A percentile compares a stretch with the other conserved stretches of the same genome.
Conservation (phyloP, 2,797 vertebrate species). For the Oophaga sylvatica region DNA sequence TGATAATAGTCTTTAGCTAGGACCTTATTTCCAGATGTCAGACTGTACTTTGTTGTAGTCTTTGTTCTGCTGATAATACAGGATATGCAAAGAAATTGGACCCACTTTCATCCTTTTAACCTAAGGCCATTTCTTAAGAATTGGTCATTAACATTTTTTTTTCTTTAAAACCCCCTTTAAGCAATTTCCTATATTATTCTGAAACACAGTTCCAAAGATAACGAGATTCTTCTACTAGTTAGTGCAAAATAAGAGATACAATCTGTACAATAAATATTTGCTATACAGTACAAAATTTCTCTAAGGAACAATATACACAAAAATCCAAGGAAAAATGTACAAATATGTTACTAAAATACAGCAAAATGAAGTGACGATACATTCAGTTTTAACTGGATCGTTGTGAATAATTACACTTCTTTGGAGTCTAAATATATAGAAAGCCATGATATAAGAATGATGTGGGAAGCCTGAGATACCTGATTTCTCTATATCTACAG, state of each 20-base stretch:
- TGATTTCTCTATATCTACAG: constrained; percentile 60
- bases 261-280: constrained; percentile 63
- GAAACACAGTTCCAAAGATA: neutral
- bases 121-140: neutral
- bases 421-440: constrained; percentile 62
- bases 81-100: neutral
- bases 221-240: neutral
- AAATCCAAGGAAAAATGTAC: constrained; percentile 66
- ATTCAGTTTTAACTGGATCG: constrained; percentile 75
- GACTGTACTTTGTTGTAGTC: neutral
- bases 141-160: too few species aligned
- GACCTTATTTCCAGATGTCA: neutral
- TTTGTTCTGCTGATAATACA: neutral
- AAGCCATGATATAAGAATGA: constrained; percentile 57
- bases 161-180: neutral
- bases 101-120: neutral
- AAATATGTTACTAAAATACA: constrained; percentile 71
- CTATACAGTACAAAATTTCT: constrained; percentile 69
- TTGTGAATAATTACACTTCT: constrained; percentile 58
- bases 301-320: constrained; percentile 71
- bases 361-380: constrained; percentile 74
- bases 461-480: constrained; percentile 63
- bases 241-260: constrained; percentile 58
- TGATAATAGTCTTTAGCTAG: neutral
- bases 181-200: neutral